Base-by-base conservation (phyloP, 92 coral and sea anemone species). In the Isaurus tuberculatus region DNA sequence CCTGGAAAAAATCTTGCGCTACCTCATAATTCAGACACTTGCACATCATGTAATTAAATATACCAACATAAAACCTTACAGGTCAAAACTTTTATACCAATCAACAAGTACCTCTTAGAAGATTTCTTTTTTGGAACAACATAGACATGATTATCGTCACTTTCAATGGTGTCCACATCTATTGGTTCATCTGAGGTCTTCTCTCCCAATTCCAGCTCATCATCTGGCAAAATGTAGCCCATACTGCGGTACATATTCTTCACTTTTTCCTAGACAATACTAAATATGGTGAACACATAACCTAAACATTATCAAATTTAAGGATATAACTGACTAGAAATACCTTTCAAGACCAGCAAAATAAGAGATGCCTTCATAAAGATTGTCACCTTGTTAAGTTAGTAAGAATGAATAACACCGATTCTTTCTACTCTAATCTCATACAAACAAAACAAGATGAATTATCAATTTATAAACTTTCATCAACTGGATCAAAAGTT, bases 161-260 rank as follows among this genome's bases (percentile, higher is more conserved):
- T 64, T 51, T 96, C 99, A 43, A 96, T 78, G 6, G 99, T 96
- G 86, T 96, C 99, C 1, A 96, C 99, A 87, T 96, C 99, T 23
- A 96, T 94, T 40, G 95, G 92, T 81, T 96, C 99, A 77, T 95
- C 98, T 6, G 98, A 95, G 19, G 88, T 79, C 72, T 89, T 87
- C 30, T 90, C 93, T 7, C 78, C 81, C 64, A 77, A 87, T 37
- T 75, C 65, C 9, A 65, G 53, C 53, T 86, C 91, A 49, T 88
- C 80, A 9, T 91, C 98, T 20, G 92, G 86, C 8, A 87, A 73
- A 19, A 88, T 79, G 67, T 84, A 90, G 14, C 99, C 99, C 89
- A 96, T 94, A 31, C 97, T 91, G 31, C 93, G 98, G 72, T 96
- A 96, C 92, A 96, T 92, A 79, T 89, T 96, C 53, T 86, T 78